A percentile compares a stretch with the other conserved stretches of the same genome.
Conservation (phyloP, 2,113 vertebrate genomes). For the Psilopogon haemacephalus region DNA sequence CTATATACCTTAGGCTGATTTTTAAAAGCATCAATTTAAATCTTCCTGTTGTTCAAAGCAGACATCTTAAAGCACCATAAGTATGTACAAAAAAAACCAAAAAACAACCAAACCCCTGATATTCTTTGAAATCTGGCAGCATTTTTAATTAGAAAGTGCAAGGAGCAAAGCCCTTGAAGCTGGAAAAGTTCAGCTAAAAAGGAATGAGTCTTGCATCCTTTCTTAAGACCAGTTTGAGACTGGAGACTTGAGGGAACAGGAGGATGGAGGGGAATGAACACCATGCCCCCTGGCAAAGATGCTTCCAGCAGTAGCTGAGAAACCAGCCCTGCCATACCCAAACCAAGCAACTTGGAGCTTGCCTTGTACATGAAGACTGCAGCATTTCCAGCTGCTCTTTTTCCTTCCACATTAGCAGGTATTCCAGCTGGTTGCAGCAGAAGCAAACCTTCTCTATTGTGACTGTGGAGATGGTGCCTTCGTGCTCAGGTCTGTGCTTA, state of each 20-base stretch:
- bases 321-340: neutral
- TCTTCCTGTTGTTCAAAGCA: neutral
- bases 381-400: neutral
- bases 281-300: neutral
- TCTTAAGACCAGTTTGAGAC: neutral
- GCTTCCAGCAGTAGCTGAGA: neutral
- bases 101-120: neutral
- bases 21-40: neutral
- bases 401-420: neutral
- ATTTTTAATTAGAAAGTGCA: neutral
- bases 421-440: neutral
- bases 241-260: too few relatives aligned
- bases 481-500: fast-evolving
- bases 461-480: fast-evolving
- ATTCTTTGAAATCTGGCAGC: neutral
- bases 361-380: neutral
- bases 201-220: neutral
- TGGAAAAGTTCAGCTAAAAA: neutral
- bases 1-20: slow-evolving; percentile 16
- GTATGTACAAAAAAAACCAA: neutral
- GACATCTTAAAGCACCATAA: neutral
- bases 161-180: neutral
- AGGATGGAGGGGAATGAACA: neutral
- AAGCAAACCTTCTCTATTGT: neutral
- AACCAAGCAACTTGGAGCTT: neutral